Evolutionary conservation across 2,888 invertebrate species (phyloP), one percentile per base, ranked within the genome.

Genomic region (Eupithecia tripunctaria): DNA sequence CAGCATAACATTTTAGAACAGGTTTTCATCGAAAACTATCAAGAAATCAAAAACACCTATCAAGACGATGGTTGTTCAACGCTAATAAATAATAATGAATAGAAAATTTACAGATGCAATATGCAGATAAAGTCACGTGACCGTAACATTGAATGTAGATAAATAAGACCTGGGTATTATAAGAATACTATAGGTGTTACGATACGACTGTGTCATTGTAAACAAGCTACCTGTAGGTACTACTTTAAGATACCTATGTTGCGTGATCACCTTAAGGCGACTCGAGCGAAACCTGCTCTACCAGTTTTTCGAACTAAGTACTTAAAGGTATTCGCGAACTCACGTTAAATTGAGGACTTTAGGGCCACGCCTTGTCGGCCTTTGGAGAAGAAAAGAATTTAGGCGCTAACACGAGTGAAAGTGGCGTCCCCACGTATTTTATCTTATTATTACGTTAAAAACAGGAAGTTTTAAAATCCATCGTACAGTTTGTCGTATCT

Each of bases 251-350:
- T 43, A 43, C 43, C 0, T 43, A 27, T 15, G 8, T 29, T 60
- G 29, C 60, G 21, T 60, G n/a, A 70, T 62, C 27, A 29, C 29
- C 38, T 60, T 25, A 70, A 66, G 74, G 68, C 60, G 66, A 59
- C 43, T 47, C 38, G 60, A 51, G 67, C 56, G 60, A 70, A 74
- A 74, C 73, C 70, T 29, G 73, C 15, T 68, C 18, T 14, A 68
- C 73, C 43, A 71, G 67, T 70, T 71, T 64, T 71, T 70, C 21
- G 18, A 5, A 47, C 14, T 43, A 10, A 51, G 63, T 2, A 3
- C 32, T n/a, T 66, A 36, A 25, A 63, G 47, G 47, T 64, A 56
- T 66, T 68, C 41, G 59, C 72, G 43, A 65, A 68, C 62, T 68
- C 43, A 38, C 27, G 67, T 62, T 47, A 62, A 47, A 71, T 63